phyloP scores from a whole-genome alignment of 2,888 invertebrate species.

The Argynnis bischoffii region DNA sequence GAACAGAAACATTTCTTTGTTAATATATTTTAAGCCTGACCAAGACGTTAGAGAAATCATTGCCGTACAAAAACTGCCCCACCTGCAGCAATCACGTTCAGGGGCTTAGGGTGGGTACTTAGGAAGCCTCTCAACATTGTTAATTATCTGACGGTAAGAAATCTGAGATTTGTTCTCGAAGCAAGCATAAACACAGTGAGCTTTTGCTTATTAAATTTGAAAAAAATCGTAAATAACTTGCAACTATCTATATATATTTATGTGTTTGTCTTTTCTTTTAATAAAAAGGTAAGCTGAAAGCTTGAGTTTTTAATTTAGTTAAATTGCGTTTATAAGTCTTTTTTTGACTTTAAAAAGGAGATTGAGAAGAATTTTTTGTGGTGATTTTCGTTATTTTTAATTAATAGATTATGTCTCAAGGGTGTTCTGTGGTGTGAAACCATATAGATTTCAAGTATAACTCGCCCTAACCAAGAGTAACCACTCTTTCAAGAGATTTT shows the following conservation, averaged over 20 bases:
- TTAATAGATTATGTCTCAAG: no score
- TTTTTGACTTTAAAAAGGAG: no score
- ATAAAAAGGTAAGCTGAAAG: no score
- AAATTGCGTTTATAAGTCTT: no score
- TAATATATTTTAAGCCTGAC: constrained; percentile 10
- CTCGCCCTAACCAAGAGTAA: no score
- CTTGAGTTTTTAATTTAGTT: no score
- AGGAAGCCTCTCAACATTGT: constrained; percentile 52
- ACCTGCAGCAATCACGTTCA: constrained; percentile 59
- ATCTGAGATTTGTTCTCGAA: constrained; percentile 43
- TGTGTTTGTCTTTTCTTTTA: neutral
- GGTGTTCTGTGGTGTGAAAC: no score
- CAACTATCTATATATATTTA: neutral
- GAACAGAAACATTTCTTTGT: neutral
- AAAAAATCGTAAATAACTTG: neutral
- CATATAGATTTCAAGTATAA: no score
- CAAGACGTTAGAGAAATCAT: constrained; percentile 43
- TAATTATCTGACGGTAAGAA: constrained; percentile 52
- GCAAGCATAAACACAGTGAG: constrained; percentile 30
- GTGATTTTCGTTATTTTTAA: no score
- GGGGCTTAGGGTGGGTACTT: constrained; percentile 35
- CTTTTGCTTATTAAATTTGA: constrained; percentile 23
- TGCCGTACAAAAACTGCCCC: constrained; percentile 53
- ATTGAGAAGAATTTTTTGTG: no score
- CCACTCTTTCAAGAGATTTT: no score